Conservation (phyloP, 2,113 vertebrate species). For the Pitta sordida region DNA sequence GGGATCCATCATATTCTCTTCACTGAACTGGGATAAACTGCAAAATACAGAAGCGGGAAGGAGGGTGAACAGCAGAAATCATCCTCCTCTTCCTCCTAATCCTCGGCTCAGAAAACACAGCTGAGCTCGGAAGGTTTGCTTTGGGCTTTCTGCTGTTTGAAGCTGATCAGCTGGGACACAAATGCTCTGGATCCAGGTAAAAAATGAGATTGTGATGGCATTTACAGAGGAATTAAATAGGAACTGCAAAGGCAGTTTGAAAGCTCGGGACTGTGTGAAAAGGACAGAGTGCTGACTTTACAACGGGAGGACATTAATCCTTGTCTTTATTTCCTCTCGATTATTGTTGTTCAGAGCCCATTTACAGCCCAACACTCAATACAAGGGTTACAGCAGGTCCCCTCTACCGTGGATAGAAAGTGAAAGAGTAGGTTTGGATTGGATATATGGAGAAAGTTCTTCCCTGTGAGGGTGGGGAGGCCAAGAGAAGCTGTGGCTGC, state of each 20-base stretch:
- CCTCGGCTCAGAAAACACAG: not conserved
- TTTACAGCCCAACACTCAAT: not conserved
- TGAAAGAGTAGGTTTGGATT: not conserved
- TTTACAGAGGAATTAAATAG: not conserved
- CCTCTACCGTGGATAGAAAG: not conserved
- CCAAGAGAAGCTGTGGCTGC: not conserved
- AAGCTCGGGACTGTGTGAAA: not conserved
- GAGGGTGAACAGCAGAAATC: not conserved
- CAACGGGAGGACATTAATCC: not conserved
- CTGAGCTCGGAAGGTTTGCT: not conserved
- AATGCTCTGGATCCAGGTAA: not conserved
- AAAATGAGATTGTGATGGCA: not conserved
- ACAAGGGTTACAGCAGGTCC: not conserved
- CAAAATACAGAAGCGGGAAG: not conserved
- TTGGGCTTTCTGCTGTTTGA: not conserved
- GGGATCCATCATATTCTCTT: slow-evolving; percentile 99
- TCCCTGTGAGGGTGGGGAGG: not conserved
- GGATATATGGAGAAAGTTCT: not conserved
- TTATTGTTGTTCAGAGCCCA: not conserved
- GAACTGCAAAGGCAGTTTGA: not conserved
- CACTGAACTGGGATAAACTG: slow-evolving; percentile 98
- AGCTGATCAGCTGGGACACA: not conserved
- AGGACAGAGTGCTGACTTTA: not conserved
- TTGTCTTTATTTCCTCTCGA: not conserved
- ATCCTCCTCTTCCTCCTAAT: not conserved